A percentile compares a stretch with the other conserved stretches of the same genome.
Evolutionary conservation across 2,888 invertebrate genomes (phyloP).

Genomic region (Sminthurinus aureus): DNA sequence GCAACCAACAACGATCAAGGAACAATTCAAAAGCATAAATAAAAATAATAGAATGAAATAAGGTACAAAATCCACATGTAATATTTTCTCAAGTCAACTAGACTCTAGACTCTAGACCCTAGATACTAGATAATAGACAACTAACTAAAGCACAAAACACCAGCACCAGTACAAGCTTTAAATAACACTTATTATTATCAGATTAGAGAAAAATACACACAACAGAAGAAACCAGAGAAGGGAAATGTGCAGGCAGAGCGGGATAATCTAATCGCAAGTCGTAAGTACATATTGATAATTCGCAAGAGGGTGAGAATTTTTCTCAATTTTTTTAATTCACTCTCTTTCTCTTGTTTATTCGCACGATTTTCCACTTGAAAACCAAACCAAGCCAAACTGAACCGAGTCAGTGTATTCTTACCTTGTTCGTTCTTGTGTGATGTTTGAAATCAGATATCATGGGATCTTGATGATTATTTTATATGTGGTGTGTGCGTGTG

Average conservation of each 20-base stretch:
- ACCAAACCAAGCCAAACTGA: constrained; percentile 9
- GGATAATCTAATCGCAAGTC: not conserved
- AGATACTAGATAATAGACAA: not conserved
- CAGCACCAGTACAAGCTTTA: no score
- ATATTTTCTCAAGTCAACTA: not conserved
- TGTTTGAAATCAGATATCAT: no score
- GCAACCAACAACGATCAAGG: not conserved
- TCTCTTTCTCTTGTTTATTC: not conserved
- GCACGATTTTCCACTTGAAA: constrained; percentile 24
- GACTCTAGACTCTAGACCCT: no score
- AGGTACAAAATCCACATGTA: no score
- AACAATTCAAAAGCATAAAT: no score
- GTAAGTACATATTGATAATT: constrained; percentile 7
- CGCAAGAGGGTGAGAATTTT: constrained; percentile 18
- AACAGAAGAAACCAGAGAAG: not conserved
- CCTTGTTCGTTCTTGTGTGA: no score
- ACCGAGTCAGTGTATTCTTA: not conserved
- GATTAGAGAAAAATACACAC: no score
- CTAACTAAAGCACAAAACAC: not conserved
- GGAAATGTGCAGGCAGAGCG: not conserved
- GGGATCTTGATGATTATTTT: no score
- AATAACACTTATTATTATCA: no score
- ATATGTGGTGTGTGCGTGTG: no score
- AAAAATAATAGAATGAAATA: no score
- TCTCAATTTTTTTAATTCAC: not conserved